These are phyloP conservation scores for Scaptomyza pallida DNA, from an alignment of 1,140 invertebrate genomes.

Conservation along the genomic window DNA sequence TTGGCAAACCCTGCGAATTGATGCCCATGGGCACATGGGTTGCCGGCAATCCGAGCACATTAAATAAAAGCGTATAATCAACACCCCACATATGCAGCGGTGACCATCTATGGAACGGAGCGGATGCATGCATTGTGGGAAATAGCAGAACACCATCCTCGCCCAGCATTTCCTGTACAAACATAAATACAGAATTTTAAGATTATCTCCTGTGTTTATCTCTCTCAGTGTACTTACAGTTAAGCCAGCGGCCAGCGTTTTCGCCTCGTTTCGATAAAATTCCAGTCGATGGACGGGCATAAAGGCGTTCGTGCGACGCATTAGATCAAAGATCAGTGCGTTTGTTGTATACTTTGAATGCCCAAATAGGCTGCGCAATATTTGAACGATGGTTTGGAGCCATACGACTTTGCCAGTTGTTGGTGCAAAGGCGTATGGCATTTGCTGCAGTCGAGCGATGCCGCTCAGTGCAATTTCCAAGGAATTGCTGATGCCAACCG, in stretches of 20 bases:
- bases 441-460: constrained; percentile 39
- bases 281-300: constrained; percentile 47
- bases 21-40: constrained; percentile 90
- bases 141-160: constrained; percentile 90
- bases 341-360: constrained; percentile 61
- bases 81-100: constrained; percentile 86
- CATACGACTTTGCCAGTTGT: background rate
- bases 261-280: constrained; percentile 42
- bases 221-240: constrained; percentile 48
- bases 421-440: constrained; percentile 45
- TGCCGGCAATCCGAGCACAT: constrained; percentile 90
- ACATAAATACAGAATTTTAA: too few species aligned
- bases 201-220: too few species aligned
- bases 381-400: constrained; percentile 34
- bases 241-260: constrained; percentile 43
- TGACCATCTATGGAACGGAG: constrained; percentile 87
- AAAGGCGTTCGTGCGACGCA: constrained; percentile 59
- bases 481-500: constrained; percentile 52
- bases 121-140: constrained; percentile 88
- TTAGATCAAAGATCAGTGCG: constrained; percentile 65
- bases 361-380: constrained; percentile 36
- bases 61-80: constrained; percentile 89
- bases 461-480: constrained; percentile 56
- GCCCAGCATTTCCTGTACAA: constrained; percentile 85
- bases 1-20: constrained; percentile 87